A percentile compares a stretch with the other conserved stretches of the same genome.
Evolutionary conservation across 2,888 invertebrate genomes (phyloP).

Genomic region (Eutolmus rufibarbis): DNA sequence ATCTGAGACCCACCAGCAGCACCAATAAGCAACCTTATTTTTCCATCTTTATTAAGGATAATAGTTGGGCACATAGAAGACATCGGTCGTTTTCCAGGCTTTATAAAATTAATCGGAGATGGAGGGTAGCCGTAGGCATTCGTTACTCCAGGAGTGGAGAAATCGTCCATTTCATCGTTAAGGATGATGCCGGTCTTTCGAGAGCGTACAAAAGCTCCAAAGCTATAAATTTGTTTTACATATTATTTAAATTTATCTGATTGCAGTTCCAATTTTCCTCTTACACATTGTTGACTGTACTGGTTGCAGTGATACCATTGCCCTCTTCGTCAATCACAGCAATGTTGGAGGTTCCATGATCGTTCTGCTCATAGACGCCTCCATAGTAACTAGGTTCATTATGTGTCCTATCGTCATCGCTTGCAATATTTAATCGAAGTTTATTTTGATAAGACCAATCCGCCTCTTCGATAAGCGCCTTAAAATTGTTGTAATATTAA

Average conservation of each 20-base stretch:
- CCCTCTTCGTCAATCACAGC: conserved; percentile 84
- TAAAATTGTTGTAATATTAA: background rate
- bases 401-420: conserved; percentile 66
- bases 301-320: conserved; percentile 88
- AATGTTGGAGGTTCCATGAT: conserved; percentile 90
- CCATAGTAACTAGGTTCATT: conserved; percentile 77
- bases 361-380: conserved; percentile 64
- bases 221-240: conserved; percentile 60
- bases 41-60: conserved; percentile 70
- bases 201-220: conserved; percentile 83
- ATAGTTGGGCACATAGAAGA: conserved; percentile 92
- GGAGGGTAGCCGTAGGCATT: conserved; percentile 80
- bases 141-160: conserved; percentile 81
- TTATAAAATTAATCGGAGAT: conserved; percentile 83
- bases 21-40: conserved; percentile 75
- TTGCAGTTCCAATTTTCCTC: conserved; percentile 60
- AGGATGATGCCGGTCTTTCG: conserved; percentile 83
- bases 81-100: conserved; percentile 82
- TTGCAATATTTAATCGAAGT: conserved; percentile 55
- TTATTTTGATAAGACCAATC: background rate
- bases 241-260: background rate
- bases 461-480: background rate
- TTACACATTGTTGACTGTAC: conserved; percentile 79
- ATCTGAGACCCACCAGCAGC: conserved; percentile 93
- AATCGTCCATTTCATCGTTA: conserved; percentile 97